Conservation (phyloP, 2,888 invertebrate species). For the Lithophane semibrunnea region DNA sequence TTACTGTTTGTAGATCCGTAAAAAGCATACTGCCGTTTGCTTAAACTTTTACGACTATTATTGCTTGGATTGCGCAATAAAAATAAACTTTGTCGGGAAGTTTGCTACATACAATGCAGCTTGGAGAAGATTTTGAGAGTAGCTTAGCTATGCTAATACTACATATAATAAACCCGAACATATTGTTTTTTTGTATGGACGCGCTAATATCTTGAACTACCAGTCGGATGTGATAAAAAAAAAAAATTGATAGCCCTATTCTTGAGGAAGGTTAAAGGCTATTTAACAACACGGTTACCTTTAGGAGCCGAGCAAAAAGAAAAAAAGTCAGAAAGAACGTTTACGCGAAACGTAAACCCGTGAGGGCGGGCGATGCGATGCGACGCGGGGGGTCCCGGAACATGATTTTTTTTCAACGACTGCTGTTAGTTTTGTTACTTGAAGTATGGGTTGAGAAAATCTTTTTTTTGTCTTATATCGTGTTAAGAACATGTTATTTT, state of each 20-base stretch:
- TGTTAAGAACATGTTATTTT: neutral
- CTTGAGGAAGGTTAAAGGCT: neutral
- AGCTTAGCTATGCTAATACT: neutral
- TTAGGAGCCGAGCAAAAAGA: neutral
- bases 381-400: neutral
- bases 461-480: no score
- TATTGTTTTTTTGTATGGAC: neutral
- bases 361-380: neutral
- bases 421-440: no score
- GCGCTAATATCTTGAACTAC: neutral
- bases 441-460: no score
- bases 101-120: slow-evolving; percentile 29
- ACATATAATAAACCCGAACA: no score
- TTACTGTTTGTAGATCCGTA: slow-evolving; percentile 19
- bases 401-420: neutral
- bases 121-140: slow-evolving; percentile 27
- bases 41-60: slow-evolving; percentile 37
- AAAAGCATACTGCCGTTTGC: slow-evolving; percentile 26
- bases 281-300: no score
- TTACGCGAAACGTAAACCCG: neutral
- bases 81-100: slow-evolving; percentile 46
- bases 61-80: slow-evolving; percentile 44
- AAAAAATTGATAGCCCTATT: neutral
- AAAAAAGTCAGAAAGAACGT: neutral
- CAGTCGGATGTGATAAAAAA: neutral